Conservation (phyloP, 2,888 invertebrate species). For the Ormyrus pomaceus region DNA sequence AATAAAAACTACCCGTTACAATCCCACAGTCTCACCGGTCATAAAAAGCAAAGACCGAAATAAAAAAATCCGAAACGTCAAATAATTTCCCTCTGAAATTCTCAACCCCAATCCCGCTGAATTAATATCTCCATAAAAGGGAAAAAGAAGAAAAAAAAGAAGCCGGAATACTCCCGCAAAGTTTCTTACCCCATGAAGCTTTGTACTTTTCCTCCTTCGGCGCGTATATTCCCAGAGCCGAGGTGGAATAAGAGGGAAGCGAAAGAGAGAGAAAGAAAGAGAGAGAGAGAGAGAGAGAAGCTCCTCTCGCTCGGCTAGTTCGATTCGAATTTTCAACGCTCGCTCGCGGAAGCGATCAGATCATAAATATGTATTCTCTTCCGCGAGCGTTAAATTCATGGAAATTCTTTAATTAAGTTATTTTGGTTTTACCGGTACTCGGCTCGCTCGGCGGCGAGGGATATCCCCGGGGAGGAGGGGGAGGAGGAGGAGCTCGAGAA, state of each 20-base stretch:
- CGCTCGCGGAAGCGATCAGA: slow-evolving; percentile 63
- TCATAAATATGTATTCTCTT: slow-evolving; percentile 75
- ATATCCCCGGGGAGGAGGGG: slow-evolving; percentile 2
- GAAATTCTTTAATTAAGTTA: slow-evolving; percentile 76
- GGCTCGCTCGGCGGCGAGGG: slow-evolving; percentile 15
- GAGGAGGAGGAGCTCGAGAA: slow-evolving; percentile 34
- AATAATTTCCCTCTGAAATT: neutral
- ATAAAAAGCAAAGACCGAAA: no score
- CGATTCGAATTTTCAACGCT: slow-evolving; percentile 64
- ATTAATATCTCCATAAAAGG: slow-evolving; percentile 1
- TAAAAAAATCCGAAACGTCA: no score
- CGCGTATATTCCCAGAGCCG: neutral
- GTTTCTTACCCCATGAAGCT: slow-evolving; percentile 16
- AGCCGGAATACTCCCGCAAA: neutral
- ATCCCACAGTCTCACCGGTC: no score
- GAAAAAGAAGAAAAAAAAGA: neutral
- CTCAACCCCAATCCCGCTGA: neutral
- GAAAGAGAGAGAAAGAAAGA: slow-evolving; percentile 49
- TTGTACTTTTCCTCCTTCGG: slow-evolving; percentile 5
- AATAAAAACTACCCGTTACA: no score
- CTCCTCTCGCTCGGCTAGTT: slow-evolving; percentile 58
- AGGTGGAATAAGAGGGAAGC: slow-evolving; percentile 32
- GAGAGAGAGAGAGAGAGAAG: slow-evolving; percentile 47
- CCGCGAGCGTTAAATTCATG: slow-evolving; percentile 70
- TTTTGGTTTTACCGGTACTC: slow-evolving; percentile 68